Evolutionary conservation across 2,888 invertebrate species (phyloP).

Genomic region (Drosophila affinis): DNA sequence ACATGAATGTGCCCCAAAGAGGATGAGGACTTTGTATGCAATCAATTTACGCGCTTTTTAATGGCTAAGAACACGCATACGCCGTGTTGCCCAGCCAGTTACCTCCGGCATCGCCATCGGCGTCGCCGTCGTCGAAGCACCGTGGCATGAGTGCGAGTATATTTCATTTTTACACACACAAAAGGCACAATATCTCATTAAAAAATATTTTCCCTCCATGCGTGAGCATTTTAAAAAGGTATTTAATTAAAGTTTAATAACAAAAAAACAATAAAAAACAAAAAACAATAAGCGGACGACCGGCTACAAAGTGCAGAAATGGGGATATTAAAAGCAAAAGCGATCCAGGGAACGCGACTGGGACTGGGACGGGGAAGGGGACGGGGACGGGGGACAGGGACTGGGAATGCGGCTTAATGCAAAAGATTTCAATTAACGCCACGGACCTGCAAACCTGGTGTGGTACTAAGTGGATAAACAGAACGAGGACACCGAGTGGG

Average conservation of each 20-base stretch:
- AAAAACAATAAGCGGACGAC: conserved; percentile 42
- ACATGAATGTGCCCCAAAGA: conserved; percentile 3
- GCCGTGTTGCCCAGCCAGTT: conserved; percentile 38
- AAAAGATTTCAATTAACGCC: conserved; percentile 74
- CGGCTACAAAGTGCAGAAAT: conserved; percentile 10
- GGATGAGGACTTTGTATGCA: conserved; percentile 35
- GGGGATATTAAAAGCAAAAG: no score
- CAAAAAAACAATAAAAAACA: not conserved
- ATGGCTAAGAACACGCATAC: conserved; percentile 49
- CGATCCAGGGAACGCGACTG: not conserved
- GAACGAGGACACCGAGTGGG: conserved; percentile 18
- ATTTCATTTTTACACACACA: conserved; percentile 46
- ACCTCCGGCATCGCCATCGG: not conserved
- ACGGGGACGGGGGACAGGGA: no score
- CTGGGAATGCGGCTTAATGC: conserved; percentile 57
- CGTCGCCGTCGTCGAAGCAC: not conserved
- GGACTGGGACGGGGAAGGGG: not conserved
- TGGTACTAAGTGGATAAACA: conserved; percentile 71
- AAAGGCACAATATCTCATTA: conserved; percentile 71
- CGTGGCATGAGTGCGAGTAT: conserved; percentile 2
- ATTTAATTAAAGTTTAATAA: conserved; percentile 77
- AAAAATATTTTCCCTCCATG: conserved; percentile 72
- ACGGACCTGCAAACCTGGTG: conserved; percentile 52
- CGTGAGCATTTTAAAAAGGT: conserved; percentile 70
- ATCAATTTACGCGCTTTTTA: conserved; percentile 51